Evolutionary conservation across 2,888 invertebrate species (phyloP).

Genomic region (Drosophila monieri): DNA sequence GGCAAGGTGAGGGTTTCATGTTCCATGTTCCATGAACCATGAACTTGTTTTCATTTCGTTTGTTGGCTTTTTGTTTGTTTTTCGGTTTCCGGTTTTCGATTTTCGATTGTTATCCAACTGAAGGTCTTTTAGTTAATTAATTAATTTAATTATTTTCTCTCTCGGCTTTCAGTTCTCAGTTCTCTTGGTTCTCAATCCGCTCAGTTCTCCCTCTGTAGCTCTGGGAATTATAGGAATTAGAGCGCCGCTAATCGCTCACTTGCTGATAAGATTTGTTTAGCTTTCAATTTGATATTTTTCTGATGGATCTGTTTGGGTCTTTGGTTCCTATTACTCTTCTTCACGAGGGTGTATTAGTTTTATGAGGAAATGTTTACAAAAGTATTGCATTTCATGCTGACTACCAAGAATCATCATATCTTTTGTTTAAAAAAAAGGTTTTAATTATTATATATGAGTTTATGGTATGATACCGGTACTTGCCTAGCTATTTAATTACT

Average conservation of each 20-base stretch:
- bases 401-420: too few species aligned
- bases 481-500: too few species aligned
- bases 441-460: too few species aligned
- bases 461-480: too few species aligned
- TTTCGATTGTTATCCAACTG: neutral
- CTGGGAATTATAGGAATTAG: constrained; percentile 1
- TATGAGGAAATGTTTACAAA: neutral
- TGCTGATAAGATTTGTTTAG: constrained; percentile 42
- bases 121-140: constrained; percentile 1
- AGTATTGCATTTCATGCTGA: neutral
- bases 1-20: constrained; percentile 88
- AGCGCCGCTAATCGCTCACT: constrained; percentile 7
- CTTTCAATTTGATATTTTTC: constrained; percentile 24
- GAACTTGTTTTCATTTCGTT: constrained; percentile 9
- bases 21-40: neutral
- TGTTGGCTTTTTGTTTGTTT: neutral
- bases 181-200: neutral
- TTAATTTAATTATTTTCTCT: neutral
- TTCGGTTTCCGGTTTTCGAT: neutral
- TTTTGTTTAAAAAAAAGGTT: too few species aligned
- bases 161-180: neutral
- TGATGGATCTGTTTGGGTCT: constrained; percentile 29
- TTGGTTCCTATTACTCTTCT: constrained; percentile 2
- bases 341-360: neutral
- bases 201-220: neutral